Evolutionary conservation across 2,113 vertebrate species (phyloP).

Genomic region (Setophaga petechia): DNA sequence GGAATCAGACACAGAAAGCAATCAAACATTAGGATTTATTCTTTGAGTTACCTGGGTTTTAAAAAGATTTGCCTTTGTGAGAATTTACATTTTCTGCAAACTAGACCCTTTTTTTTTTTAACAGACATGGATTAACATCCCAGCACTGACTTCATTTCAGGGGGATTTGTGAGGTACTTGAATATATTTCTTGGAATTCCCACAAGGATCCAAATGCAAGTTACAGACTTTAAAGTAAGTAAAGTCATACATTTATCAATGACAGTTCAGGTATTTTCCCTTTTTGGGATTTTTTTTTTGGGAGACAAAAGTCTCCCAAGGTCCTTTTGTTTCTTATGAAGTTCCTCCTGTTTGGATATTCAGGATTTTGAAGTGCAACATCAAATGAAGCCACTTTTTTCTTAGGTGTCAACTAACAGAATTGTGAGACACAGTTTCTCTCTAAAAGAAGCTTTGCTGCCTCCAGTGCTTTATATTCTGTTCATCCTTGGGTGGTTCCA

Average conservation of each 20-base stretch:
- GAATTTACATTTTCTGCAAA: not conserved
- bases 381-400: not conserved
- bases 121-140: not conserved
- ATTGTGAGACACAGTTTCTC: not conserved
- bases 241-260: not conserved
- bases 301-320: not conserved
- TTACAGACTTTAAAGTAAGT: not conserved
- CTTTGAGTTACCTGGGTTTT: not conserved
- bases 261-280: not conserved
- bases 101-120: not conserved
- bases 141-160: not conserved
- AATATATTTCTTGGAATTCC: not conserved
- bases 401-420: not conserved
- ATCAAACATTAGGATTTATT: not conserved
- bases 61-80: not conserved
- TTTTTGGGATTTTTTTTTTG: not conserved
- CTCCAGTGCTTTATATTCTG: not conserved
- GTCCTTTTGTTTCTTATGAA: not conserved
- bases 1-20: not conserved
- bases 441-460: not conserved
- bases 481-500: not conserved
- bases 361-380: not conserved
- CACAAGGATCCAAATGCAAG: not conserved
- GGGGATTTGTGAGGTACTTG: not conserved
- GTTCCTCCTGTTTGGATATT: not conserved